phyloP scores from a whole-genome alignment of 2,113 vertebrate species.

The Halcyon malimbica region DNA sequence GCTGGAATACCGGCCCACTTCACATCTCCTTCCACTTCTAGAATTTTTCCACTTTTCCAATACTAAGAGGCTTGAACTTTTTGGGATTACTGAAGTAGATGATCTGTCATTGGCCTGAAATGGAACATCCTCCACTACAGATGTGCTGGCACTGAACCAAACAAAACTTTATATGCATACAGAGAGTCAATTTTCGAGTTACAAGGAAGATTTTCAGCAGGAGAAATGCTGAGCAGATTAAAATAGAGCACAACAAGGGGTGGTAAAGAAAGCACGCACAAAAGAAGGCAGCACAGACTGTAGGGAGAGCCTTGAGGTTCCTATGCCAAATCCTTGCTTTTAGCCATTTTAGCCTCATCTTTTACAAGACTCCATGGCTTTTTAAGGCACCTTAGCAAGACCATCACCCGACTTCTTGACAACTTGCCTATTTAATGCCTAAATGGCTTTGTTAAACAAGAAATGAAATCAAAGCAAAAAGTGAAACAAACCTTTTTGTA shows the following conservation, averaged over 20 bases:
- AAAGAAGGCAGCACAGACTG: background rate
- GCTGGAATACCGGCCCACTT: background rate
- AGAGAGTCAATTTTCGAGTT: background rate
- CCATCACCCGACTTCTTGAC: background rate
- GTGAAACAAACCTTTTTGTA: conserved; percentile 78
- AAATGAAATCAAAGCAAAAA: background rate
- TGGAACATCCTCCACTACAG: background rate
- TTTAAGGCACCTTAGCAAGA: background rate
- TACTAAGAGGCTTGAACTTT: background rate
- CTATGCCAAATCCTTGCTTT: background rate
- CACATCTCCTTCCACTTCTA: background rate
- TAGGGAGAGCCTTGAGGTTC: background rate
- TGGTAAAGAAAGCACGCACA: background rate
- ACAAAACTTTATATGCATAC: background rate
- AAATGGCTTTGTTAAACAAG: background rate
- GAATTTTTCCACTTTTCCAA: background rate
- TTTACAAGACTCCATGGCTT: background rate
- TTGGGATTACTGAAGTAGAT: background rate
- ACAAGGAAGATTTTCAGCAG: background rate
- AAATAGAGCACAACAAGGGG: background rate
- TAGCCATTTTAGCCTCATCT: background rate
- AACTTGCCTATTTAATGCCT: background rate
- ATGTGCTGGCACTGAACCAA: background rate
- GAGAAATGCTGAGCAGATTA: background rate
- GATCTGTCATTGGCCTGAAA: background rate